Conservation (phyloP, 2,113 vertebrate genomes). For the Shinisaurus crocodilurus region DNA sequence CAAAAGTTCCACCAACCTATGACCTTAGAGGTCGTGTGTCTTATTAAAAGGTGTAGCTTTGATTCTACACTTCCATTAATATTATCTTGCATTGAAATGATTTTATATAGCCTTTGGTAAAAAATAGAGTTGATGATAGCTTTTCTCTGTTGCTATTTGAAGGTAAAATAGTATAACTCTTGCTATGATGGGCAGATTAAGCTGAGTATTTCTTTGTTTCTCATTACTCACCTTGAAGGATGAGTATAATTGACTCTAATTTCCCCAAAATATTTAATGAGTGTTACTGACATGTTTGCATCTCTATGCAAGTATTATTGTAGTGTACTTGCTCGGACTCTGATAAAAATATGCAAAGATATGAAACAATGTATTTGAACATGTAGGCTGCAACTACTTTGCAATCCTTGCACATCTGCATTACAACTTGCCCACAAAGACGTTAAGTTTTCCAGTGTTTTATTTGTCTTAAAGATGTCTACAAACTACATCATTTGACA, state of each 20-base stretch:
- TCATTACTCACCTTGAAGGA: constrained; percentile 58
- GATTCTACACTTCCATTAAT: constrained; percentile 52
- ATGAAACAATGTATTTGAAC: not conserved
- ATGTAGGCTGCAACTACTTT: not conserved
- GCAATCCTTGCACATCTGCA: too few species aligned
- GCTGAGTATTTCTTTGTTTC: constrained; percentile 49
- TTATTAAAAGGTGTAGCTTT: constrained; percentile 41
- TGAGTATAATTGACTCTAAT: constrained; percentile 42
- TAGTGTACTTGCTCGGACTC: not conserved
- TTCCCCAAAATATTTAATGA: constrained; percentile 38
- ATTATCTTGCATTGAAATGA: constrained; percentile 48
- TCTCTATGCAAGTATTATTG: not conserved
- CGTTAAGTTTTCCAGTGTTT: not conserved
- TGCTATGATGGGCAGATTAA: constrained; percentile 46
- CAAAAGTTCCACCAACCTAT: not conserved
- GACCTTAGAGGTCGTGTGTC: constrained; percentile 31
- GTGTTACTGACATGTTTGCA: constrained; percentile 20
- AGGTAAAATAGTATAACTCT: constrained; percentile 37
- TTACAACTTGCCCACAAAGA: not conserved
- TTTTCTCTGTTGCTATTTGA: constrained; percentile 51
- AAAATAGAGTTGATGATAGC: constrained; percentile 45
- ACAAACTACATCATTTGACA: not conserved
- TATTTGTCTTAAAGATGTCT: not conserved
- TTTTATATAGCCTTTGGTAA: constrained; percentile 58
- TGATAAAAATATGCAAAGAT: not conserved